These are phyloP conservation scores for Serranus cabrilla DNA, from an alignment of 2,797 vertebrate genomes.

Conservation along the genomic window DNA sequence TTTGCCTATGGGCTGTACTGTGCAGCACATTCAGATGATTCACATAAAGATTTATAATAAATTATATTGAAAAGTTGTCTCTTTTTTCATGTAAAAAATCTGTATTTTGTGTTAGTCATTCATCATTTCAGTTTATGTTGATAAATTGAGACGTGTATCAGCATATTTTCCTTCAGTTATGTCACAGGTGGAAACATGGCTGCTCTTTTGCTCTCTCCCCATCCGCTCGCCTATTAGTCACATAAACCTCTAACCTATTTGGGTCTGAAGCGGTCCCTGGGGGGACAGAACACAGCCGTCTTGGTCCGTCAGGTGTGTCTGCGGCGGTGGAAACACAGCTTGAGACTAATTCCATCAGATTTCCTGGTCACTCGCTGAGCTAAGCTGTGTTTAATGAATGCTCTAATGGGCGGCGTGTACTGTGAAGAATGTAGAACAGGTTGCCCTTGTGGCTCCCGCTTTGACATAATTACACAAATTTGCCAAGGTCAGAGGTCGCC, in stretches of 20 bases:
- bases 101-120: too few relatives aligned
- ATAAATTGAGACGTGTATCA: background rate
- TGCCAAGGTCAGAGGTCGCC: slow-evolving; percentile 69
- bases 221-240: slow-evolving; percentile 21
- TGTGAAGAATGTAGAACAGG: slow-evolving; percentile 84
- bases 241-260: slow-evolving; percentile 27
- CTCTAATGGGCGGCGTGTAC: slow-evolving; percentile 80
- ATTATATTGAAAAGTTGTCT: slow-evolving; percentile 5
- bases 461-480: slow-evolving; percentile 81
- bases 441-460: slow-evolving; percentile 60
- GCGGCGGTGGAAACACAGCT: slow-evolving; percentile 77
- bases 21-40: slow-evolving; percentile 50
- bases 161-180: background rate
- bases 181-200: slow-evolving; percentile 39
- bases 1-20: slow-evolving; percentile 25
- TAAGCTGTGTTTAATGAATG: slow-evolving; percentile 90
- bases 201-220: slow-evolving; percentile 31
- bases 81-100: slow-evolving; percentile 17
- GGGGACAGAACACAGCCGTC: slow-evolving; percentile 48
- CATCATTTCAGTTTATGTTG: background rate
- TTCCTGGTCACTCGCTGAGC: slow-evolving; percentile 81
- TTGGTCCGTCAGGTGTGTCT: slow-evolving; percentile 68
- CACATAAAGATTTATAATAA: slow-evolving; percentile 52
- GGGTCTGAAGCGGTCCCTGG: slow-evolving; percentile 24
- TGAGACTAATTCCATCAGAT: slow-evolving; percentile 86